Conservation (phyloP, 1,140 invertebrate genomes). For the Eurosta solidaginis region DNA sequence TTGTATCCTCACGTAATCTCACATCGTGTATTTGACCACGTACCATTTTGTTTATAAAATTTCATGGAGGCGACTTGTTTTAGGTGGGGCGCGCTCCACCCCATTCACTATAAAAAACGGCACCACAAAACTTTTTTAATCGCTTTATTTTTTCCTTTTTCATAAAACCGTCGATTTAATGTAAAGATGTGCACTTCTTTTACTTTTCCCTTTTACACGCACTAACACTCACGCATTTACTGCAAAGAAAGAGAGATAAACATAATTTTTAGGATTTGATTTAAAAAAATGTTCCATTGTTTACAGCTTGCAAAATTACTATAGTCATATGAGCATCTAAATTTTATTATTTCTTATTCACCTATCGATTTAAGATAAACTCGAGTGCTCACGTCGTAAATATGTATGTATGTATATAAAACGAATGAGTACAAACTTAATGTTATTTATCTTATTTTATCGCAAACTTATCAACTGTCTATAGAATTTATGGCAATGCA, state of each 20-base stretch:
- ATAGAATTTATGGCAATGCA: no score
- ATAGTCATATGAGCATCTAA: no score
- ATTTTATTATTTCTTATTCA: no score
- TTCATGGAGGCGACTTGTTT: conserved; percentile 53
- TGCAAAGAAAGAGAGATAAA: neutral
- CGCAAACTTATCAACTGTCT: no score
- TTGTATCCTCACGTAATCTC: conserved; percentile 74
- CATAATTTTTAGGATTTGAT: neutral
- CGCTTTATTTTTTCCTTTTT: neutral
- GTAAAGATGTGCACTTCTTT: neutral
- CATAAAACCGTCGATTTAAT: neutral
- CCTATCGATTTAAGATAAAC: no score
- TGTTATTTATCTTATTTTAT: no score
- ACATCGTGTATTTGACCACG: conserved; percentile 99
- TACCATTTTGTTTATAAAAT: conserved; percentile 84
- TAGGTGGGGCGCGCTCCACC: conserved; percentile 52
- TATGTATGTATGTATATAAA: no score
- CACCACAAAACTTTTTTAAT: neutral
- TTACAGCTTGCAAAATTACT: no score
- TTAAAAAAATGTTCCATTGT: no score
- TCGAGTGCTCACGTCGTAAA: no score
- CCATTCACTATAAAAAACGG: conserved; percentile 32
- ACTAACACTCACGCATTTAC: conserved; percentile 1
- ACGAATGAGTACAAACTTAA: no score
- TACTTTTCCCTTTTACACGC: neutral